phyloP scores from a whole-genome alignment of 2,797 vertebrate genomes.

The Loriculus beryllinus region DNA sequence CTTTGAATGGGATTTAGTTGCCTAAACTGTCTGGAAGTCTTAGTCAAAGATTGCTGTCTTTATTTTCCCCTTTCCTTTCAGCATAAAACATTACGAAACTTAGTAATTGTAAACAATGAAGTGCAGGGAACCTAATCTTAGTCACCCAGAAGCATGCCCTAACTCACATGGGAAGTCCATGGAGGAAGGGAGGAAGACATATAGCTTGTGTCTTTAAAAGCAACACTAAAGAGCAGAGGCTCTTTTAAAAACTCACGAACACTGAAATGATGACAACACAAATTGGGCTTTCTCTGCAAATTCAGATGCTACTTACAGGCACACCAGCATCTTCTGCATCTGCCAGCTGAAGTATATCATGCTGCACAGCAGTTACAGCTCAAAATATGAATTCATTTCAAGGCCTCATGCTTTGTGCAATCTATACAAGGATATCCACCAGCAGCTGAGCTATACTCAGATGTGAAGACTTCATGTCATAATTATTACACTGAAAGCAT shows the following conservation, averaged over 20 bases:
- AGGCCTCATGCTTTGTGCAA: background rate
- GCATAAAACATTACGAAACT: background rate
- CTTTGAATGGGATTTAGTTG: background rate
- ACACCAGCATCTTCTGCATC: background rate
- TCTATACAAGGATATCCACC: slow-evolving; percentile 2
- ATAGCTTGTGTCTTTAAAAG: background rate
- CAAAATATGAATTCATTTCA: slow-evolving; percentile 40
- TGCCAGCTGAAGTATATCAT: slow-evolving; percentile 5
- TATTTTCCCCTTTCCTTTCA: background rate
- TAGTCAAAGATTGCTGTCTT: background rate
- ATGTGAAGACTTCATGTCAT: background rate
- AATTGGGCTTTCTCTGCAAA: background rate
- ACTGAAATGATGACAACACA: background rate
- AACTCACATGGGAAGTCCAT: background rate
- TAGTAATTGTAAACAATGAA: background rate
- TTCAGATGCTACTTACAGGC: background rate
- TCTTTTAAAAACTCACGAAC: background rate
- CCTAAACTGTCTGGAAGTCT: background rate
- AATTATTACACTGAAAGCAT: background rate
- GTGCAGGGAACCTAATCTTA: background rate
- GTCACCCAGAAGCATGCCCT: background rate
- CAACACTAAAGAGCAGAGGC: background rate
- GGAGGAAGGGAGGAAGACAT: background rate
- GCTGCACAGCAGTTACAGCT: background rate
- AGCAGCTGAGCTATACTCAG: background rate